Conservation (phyloP, 2,797 vertebrate species). For the Helostoma temminkii region DNA sequence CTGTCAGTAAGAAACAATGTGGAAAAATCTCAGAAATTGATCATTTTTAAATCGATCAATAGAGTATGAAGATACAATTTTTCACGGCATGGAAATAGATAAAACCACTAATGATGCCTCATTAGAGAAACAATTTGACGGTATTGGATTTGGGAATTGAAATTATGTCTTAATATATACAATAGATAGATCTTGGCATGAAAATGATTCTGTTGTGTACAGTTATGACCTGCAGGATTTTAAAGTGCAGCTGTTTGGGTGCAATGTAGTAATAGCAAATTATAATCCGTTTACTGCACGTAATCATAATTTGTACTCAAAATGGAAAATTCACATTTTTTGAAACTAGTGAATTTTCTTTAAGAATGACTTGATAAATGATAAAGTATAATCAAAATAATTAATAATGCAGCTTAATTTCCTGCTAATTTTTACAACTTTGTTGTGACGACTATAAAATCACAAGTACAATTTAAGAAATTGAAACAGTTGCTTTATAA, state of each 20-base stretch:
- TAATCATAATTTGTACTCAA: slow-evolving; percentile 20
- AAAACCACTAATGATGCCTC: slow-evolving; percentile 25
- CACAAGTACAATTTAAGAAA: not conserved
- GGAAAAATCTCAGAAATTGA: slow-evolving; percentile 9
- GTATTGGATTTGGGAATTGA: no score
- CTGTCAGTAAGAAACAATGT: not conserved
- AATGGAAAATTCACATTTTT: slow-evolving; percentile 1
- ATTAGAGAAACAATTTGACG: not conserved
- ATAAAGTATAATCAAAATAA: not conserved
- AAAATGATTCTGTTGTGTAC: not conserved
- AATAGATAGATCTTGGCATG: slow-evolving; percentile 1
- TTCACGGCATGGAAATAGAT: not conserved
- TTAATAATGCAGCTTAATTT: not conserved
- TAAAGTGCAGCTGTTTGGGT: not conserved
- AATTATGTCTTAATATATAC: not conserved
- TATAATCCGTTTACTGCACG: slow-evolving; percentile 14
- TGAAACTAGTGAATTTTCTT: not conserved
- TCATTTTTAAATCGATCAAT: not conserved
- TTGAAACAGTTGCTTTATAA: not conserved
- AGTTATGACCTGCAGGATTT: slow-evolving; percentile 2
- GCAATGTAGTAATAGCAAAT: not conserved
- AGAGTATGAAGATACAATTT: not conserved
- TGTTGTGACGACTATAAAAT: not conserved
- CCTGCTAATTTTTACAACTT: no score
- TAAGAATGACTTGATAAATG: not conserved